Conservation (phyloP, 2,888 invertebrate genomes). For the Cataglyphis rosenhaueri region DNA sequence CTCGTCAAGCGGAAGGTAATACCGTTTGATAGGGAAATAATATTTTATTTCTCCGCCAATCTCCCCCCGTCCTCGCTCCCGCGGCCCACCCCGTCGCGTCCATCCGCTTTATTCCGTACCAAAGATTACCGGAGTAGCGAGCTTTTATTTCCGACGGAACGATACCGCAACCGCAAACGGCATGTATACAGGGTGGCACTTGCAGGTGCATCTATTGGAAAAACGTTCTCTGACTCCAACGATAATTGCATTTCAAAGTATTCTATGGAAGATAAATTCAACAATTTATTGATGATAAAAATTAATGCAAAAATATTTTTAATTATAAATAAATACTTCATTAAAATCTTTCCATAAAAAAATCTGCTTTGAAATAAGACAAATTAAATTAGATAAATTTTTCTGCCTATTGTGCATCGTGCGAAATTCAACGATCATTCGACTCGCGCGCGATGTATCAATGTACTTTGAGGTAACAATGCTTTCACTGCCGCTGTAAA, state of each 20-base stretch:
- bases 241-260: slow-evolving; percentile 23
- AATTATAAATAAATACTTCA: background rate
- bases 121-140: slow-evolving; percentile 75
- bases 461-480: background rate
- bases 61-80: slow-evolving; percentile 9
- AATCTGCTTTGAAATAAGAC: background rate
- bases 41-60: slow-evolving; percentile 80
- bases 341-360: background rate
- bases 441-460: background rate
- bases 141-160: slow-evolving; percentile 76
- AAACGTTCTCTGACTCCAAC: background rate
- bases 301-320: background rate
- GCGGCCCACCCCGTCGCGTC: slow-evolving; percentile 26
- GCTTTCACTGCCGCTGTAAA: slow-evolving; percentile 1
- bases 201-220: background rate
- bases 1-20: slow-evolving; percentile 79
- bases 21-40: slow-evolving; percentile 83
- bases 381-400: background rate
- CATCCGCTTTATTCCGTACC: slow-evolving; percentile 52
- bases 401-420: background rate
- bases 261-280: background rate
- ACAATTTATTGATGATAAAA: background rate
- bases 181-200: slow-evolving; percentile 13
- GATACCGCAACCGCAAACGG: slow-evolving; percentile 51
- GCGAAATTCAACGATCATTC: background rate